phyloP scores from a whole-genome alignment of 2,797 vertebrate species.

The Bradypodion pumilum region DNA sequence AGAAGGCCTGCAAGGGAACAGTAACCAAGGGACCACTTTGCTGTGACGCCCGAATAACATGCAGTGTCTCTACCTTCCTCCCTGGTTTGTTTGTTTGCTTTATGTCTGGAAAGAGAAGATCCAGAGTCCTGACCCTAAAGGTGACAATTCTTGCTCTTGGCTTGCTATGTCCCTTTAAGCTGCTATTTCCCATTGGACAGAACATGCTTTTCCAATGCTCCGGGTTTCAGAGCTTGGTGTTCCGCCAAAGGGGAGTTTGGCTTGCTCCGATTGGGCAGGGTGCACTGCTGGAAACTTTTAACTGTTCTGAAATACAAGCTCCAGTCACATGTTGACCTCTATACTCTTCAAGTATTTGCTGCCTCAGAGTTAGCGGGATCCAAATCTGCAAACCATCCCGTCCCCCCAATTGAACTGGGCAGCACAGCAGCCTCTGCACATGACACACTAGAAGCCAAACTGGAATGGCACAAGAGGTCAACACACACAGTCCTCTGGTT shows the following conservation, averaged over 20 bases:
- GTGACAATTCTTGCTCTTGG: constrained; percentile 24
- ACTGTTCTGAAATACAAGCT: constrained; percentile 72
- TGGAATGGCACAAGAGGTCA: not conserved
- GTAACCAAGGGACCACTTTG: not conserved
- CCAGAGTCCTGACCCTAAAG: constrained; percentile 22
- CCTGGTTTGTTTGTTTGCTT: not conserved
- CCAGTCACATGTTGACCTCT: constrained; percentile 74
- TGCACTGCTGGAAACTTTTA: constrained; percentile 72
- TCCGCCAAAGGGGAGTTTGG: constrained; percentile 71
- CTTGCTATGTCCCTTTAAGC: constrained; percentile 48
- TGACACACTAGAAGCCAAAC: not conserved
- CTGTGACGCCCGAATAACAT: not conserved
- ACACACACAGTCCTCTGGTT: not conserved
- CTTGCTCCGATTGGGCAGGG: constrained; percentile 73
- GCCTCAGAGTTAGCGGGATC: constrained; percentile 44
- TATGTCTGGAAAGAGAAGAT: constrained; percentile 28
- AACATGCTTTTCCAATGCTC: constrained; percentile 66
- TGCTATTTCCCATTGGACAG: constrained; percentile 64
- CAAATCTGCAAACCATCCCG: constrained; percentile 18
- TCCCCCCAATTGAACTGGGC: constrained; percentile 7
- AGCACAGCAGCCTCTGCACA: not conserved
- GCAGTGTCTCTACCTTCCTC: not conserved
- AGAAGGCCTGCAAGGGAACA: not conserved
- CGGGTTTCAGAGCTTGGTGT: constrained; percentile 71
- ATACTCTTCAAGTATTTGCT: constrained; percentile 60